A percentile compares a stretch with the other conserved stretches of the same genome.
phyloP scores from a whole-genome alignment of 2,113 vertebrate genomes.

The Notechis scutatus region DNA sequence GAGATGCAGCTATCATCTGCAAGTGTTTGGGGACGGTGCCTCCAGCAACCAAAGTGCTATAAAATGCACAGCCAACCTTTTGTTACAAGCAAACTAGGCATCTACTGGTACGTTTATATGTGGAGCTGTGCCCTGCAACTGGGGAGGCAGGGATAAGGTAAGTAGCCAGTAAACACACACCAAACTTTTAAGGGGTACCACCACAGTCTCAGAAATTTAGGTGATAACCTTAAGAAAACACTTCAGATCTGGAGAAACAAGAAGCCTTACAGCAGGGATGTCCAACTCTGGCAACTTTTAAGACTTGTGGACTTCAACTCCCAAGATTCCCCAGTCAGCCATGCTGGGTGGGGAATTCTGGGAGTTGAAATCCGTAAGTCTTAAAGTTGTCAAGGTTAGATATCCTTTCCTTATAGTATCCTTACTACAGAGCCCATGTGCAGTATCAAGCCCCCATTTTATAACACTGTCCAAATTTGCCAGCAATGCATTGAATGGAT shows the following conservation, averaged over 20 bases:
- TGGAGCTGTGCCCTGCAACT: slow-evolving; percentile 34
- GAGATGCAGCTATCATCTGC: slow-evolving; percentile 76
- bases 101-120: slow-evolving; percentile 3
- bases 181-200: slow-evolving; percentile 22
- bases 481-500: not conserved
- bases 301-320: too few species aligned
- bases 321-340: too few species aligned
- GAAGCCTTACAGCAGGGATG: not conserved
- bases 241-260: not conserved
- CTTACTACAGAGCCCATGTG: not conserved
- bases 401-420: not conserved
- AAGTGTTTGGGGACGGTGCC: slow-evolving; percentile 75
- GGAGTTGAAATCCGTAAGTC: not conserved
- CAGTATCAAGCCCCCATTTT: not conserved
- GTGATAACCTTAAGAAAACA: slow-evolving; percentile 40
- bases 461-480: not conserved
- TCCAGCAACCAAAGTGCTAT: slow-evolving; percentile 55
- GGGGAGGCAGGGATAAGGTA: slow-evolving; percentile 46
- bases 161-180: not conserved
- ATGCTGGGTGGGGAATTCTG: not conserved
- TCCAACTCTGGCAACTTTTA: not conserved
- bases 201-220: not conserved
- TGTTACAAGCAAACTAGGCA: slow-evolving; percentile 41
- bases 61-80: slow-evolving; percentile 45
- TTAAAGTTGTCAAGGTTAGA: not conserved